phyloP scores from a whole-genome alignment of 2,888 invertebrate genomes.

The Nymphalis urticae region DNA sequence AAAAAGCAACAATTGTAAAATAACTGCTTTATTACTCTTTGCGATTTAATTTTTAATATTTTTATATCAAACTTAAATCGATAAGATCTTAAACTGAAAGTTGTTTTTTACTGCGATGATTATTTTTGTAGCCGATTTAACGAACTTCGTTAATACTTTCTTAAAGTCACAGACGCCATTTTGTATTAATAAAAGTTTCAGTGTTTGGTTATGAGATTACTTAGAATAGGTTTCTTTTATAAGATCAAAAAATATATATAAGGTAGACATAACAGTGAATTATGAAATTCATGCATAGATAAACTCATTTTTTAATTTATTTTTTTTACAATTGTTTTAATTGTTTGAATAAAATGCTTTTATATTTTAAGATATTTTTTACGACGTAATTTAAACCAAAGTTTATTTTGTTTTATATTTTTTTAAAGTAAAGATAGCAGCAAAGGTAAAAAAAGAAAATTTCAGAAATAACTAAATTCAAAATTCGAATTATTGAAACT shows the following conservation, averaged over 20 bases:
- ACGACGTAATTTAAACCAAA: constrained; percentile 64
- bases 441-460: background rate
- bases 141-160: too few species aligned
- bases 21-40: too few species aligned
- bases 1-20: too few species aligned
- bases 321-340: constrained; percentile 41
- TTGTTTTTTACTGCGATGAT: too few species aligned
- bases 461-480: background rate
- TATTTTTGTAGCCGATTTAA: too few species aligned
- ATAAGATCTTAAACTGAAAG: too few species aligned
- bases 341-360: constrained; percentile 40
- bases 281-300: constrained; percentile 17
- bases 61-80: too few species aligned
- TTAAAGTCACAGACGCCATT: background rate
- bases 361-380: constrained; percentile 44
- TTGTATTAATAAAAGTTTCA: background rate
- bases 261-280: constrained; percentile 16
- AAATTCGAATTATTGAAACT: too few species aligned
- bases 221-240: constrained; percentile 25
- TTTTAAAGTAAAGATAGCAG: constrained; percentile 47
- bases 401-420: constrained; percentile 56
- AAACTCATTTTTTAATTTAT: constrained; percentile 48
- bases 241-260: constrained; percentile 18
- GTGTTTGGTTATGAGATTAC: constrained; percentile 35
- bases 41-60: too few species aligned